Evolutionary conservation across 1,140 invertebrate species (phyloP).

Genomic region (Caenorhabditis briggsae): DNA sequence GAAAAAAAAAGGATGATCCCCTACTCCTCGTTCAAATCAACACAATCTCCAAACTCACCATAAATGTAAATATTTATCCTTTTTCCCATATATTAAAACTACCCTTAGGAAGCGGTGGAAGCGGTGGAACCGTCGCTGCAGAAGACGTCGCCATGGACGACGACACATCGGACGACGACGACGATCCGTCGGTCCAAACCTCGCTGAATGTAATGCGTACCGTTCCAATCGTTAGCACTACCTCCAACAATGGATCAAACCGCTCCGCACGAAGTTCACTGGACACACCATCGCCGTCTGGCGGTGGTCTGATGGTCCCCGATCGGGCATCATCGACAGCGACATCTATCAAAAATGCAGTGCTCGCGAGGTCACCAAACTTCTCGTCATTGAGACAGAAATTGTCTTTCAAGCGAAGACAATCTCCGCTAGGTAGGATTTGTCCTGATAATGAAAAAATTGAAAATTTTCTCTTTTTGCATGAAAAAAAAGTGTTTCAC

Average conservation of each 20-base stretch:
- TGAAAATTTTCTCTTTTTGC: neutral
- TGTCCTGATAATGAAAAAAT: neutral
- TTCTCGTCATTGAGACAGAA: constrained; percentile 43
- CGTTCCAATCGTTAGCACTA: constrained; percentile 34
- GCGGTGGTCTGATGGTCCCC: constrained; percentile 25
- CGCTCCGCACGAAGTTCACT: constrained; percentile 43
- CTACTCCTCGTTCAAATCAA: neutral
- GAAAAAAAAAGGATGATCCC: too few relatives aligned
- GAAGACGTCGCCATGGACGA: constrained; percentile 85
- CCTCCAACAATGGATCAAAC: constrained; percentile 32
- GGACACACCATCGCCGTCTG: constrained; percentile 39
- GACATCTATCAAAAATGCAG: constrained; percentile 18
- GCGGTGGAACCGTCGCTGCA: constrained; percentile 74
- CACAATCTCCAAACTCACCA: constrained; percentile 85
- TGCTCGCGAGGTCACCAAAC: constrained; percentile 18
- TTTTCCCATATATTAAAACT: constrained; percentile 76
- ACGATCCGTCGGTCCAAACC: constrained; percentile 81
- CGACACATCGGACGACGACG: constrained; percentile 85
- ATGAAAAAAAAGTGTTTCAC: neutral
- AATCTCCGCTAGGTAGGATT: constrained; percentile 35
- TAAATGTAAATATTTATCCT: constrained; percentile 90
- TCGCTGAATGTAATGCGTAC: constrained; percentile 74
- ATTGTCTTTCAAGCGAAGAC: constrained; percentile 45
- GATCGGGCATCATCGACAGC: constrained; percentile 24
- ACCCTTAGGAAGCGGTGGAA: constrained; percentile 36